A percentile compares a stretch with the other conserved stretches of the same genome.
These are phyloP conservation scores for Tipula vernalis DNA, from an alignment of 2,888 invertebrate genomes.

Conservation along the genomic window DNA sequence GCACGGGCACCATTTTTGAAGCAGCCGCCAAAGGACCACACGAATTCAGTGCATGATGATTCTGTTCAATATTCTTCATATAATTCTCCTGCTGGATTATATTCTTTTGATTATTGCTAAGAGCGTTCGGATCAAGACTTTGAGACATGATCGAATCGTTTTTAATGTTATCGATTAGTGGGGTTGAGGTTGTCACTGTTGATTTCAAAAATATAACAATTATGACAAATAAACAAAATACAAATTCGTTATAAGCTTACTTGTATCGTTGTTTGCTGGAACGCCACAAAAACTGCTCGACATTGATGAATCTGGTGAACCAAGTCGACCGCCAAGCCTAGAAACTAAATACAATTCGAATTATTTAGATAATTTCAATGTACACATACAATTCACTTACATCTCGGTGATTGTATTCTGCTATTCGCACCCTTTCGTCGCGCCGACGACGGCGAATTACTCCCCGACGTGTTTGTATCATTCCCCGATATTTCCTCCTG, in stretches of 20 bases:
- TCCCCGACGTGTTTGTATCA: slow-evolving; percentile 29
- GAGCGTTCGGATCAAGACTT: slow-evolving; percentile 45
- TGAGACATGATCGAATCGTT: slow-evolving; percentile 43
- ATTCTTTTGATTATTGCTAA: slow-evolving; percentile 12
- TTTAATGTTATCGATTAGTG: slow-evolving; percentile 34
- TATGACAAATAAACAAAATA: background rate
- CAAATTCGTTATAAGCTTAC: background rate
- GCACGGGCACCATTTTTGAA: slow-evolving; percentile 77
- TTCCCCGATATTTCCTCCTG: slow-evolving; percentile 47
- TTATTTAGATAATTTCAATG: background rate
- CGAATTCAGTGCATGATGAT: slow-evolving; percentile 13
- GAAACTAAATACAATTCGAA: slow-evolving; percentile 29
- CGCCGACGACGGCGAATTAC: slow-evolving; percentile 33
- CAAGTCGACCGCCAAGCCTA: slow-evolving; percentile 34
- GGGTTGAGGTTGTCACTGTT: slow-evolving; percentile 20
- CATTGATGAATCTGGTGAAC: slow-evolving; percentile 58
- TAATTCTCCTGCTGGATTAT: slow-evolving; percentile 5
- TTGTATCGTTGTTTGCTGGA: background rate
- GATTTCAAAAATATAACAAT: slow-evolving; percentile 12
- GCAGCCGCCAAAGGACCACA: slow-evolving; percentile 57
- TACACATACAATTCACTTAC: slow-evolving; percentile 21
- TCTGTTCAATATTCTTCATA: background rate
- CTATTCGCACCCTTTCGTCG: slow-evolving; percentile 30
- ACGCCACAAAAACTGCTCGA: slow-evolving; percentile 53
- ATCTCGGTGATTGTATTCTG: slow-evolving; percentile 35